Percentiles rank a stretch among this genome's conserved stretches.
These are phyloP conservation scores for Oegoconia quadripuncta DNA, from an alignment of 2,888 invertebrate genomes.

Conservation along the genomic window DNA sequence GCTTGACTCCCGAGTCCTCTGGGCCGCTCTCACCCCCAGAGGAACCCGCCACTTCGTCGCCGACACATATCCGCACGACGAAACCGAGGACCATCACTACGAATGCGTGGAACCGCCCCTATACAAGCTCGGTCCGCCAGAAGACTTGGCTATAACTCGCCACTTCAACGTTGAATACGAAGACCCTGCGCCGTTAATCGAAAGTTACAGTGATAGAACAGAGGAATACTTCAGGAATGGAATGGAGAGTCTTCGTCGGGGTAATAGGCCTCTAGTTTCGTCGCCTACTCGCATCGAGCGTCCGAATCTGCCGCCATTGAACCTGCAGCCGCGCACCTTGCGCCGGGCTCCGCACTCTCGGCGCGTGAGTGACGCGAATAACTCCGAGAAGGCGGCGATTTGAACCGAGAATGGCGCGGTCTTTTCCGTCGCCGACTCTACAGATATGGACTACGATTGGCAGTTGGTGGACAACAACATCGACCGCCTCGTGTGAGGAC, in stretches of 20 bases:
- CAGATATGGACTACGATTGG: conserved; percentile 70
- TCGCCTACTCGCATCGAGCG: conserved; percentile 90
- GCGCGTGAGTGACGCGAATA: conserved; percentile 71
- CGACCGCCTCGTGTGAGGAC: conserved; percentile 63
- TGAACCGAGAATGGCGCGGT: conserved; percentile 76
- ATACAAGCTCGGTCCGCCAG: conserved; percentile 70
- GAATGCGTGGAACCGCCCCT: conserved; percentile 82
- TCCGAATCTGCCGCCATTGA: conserved; percentile 88
- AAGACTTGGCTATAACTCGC: conserved; percentile 81
- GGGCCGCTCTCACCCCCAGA: conserved; percentile 91
- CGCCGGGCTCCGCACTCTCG: conserved; percentile 72
- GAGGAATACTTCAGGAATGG: conserved; percentile 69
- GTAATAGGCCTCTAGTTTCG: conserved; percentile 84
- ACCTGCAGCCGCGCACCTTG: conserved; percentile 79
- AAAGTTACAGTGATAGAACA: conserved; percentile 81
- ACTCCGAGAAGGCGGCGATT: conserved; percentile 70
- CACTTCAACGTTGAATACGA: conserved; percentile 91
- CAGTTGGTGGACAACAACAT: conserved; percentile 50
- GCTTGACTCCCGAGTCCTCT: conserved; percentile 84
- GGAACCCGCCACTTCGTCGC: conserved; percentile 89
- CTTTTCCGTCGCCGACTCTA: conserved; percentile 73
- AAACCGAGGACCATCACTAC: conserved; percentile 83
- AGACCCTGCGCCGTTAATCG: conserved; percentile 87
- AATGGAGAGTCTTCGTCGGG: conserved; percentile 68
- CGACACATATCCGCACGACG: conserved; percentile 81